These are phyloP conservation scores for Phyllopteryx taeniolatus DNA, from an alignment of 2,113 vertebrate genomes.

Conservation along the genomic window DNA sequence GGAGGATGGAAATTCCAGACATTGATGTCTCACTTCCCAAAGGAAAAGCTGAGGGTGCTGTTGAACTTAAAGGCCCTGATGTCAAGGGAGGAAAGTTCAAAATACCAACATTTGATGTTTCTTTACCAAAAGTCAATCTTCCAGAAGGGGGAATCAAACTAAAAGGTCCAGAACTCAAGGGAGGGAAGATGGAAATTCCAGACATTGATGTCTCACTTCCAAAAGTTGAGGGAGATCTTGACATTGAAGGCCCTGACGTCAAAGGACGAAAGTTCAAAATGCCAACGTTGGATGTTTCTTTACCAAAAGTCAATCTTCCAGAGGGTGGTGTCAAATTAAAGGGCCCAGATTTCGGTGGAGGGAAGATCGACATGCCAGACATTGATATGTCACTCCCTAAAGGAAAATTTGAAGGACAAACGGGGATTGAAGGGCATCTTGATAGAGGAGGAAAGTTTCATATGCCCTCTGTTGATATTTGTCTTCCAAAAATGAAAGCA, in stretches of 20 bases:
- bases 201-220: slow-evolving; percentile 39
- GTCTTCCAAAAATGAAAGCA: not conserved
- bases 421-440: slow-evolving; percentile 19
- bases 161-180: slow-evolving; percentile 32
- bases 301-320: not conserved
- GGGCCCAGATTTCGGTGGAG: not conserved
- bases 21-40: slow-evolving; percentile 31
- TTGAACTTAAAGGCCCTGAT: slow-evolving; percentile 6
- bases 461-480: slow-evolving; percentile 11
- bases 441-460: slow-evolving; percentile 12
- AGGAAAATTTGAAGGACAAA: slow-evolving; percentile 8
- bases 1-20: not conserved
- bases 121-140: slow-evolving; percentile 50
- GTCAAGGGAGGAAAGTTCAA: slow-evolving; percentile 20
- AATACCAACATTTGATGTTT: slow-evolving; percentile 49
- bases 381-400: slow-evolving; percentile 60
- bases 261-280: not conserved
- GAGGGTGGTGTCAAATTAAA: not conserved
- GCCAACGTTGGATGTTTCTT: not conserved
- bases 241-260: slow-evolving; percentile 26
- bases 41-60: slow-evolving; percentile 31
- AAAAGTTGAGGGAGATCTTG: slow-evolving; percentile 27
- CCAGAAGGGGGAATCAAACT: slow-evolving; percentile 3
- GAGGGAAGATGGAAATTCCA: slow-evolving; percentile 26
- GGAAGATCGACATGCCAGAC: not conserved